Conservation (phyloP, 2,888 invertebrate genomes). For the Cabera pusaria region DNA sequence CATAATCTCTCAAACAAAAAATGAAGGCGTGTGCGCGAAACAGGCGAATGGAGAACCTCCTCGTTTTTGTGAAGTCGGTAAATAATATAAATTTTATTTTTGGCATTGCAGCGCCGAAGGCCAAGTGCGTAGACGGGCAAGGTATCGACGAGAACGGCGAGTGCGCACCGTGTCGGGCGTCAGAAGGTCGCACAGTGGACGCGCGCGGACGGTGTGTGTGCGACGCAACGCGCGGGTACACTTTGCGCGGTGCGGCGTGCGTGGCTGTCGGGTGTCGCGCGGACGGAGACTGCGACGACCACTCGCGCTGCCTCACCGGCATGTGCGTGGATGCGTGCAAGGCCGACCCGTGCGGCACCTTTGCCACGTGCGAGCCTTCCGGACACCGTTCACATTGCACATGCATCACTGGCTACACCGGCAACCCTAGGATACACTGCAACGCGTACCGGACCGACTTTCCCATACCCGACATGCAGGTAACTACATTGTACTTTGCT, state of each 20-base stretch:
- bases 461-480: constrained; percentile 91
- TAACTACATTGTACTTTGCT: too few species aligned
- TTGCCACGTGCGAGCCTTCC: constrained; percentile 90
- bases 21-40: too few species aligned
- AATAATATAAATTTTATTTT: too few species aligned
- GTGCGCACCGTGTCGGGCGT: constrained; percentile 88
- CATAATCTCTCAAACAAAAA: too few species aligned
- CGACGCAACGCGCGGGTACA: constrained; percentile 89
- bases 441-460: constrained; percentile 90
- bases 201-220: constrained; percentile 92
- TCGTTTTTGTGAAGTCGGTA: too few species aligned
- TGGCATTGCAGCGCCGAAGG: constrained; percentile 75
- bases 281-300: constrained; percentile 90
- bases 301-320: constrained; percentile 89
- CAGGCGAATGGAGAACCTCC: too few species aligned
- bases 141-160: constrained; percentile 90
- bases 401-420: constrained; percentile 89
- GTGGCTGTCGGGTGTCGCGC: constrained; percentile 88
- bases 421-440: constrained; percentile 90
- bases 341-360: constrained; percentile 88
- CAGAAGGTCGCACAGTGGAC: constrained; percentile 89
- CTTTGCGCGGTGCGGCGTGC: constrained; percentile 90
- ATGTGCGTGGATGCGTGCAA: constrained; percentile 92
- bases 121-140: constrained; percentile 90
- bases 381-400: constrained; percentile 90